phyloP scores from a whole-genome alignment of 2,888 invertebrate genomes.

The Notodonta ziczac region DNA sequence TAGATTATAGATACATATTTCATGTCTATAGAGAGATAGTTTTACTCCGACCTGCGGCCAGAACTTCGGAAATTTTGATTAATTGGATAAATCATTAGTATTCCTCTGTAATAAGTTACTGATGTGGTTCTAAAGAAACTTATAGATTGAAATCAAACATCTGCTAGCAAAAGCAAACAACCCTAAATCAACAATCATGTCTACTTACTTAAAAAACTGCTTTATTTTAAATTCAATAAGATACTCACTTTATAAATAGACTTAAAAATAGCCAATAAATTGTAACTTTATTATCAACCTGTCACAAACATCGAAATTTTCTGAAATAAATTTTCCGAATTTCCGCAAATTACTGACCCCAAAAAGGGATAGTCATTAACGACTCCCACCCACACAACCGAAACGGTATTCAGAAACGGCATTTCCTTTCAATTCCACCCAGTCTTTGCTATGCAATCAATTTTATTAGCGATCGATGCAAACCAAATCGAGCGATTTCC shows the following conservation, averaged over 20 bases:
- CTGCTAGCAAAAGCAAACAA: neutral
- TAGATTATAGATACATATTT: no score
- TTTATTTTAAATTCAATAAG: neutral
- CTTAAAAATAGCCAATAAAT: constrained; percentile 15
- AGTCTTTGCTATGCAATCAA: neutral
- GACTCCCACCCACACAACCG: neutral
- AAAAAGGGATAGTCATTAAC: neutral
- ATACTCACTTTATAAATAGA: neutral
- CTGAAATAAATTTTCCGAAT: neutral
- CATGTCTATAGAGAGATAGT: no score
- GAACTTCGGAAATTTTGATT: neutral
- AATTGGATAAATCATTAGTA: neutral
- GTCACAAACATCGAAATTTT: constrained; percentile 17
- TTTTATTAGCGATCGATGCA: neutral
- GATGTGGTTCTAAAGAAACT: neutral
- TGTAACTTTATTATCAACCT: constrained; percentile 13
- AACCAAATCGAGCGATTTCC: neutral
- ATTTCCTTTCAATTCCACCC: neutral
- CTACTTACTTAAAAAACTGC: neutral
- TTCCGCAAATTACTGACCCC: constrained; percentile 10
- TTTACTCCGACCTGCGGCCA: no score
- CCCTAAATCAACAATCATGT: neutral
- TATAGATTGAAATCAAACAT: neutral
- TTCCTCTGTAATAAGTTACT: neutral
- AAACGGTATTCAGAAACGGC: neutral